Percentiles rank a stretch among this genome's conserved stretches.
These are phyloP conservation scores for Agriotes lineatus DNA, from an alignment of 2,888 invertebrate genomes.

Conservation along the genomic window DNA sequence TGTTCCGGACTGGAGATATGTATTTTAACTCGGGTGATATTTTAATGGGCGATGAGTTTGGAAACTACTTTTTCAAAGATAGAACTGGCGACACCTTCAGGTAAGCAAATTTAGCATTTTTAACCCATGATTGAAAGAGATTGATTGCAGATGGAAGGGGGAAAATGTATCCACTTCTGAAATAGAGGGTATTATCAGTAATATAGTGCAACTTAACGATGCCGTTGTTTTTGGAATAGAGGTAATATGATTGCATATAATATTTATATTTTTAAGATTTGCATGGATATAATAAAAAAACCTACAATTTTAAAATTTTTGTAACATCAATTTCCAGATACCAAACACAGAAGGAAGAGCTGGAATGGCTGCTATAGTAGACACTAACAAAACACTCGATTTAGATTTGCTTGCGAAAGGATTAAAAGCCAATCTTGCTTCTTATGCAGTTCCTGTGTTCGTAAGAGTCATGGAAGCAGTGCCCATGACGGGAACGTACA, in stretches of 20 bases:
- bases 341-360: constrained; percentile 87
- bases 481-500: constrained; percentile 91
- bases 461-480: constrained; percentile 82
- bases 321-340: constrained; percentile 71
- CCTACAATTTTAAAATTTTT: no score
- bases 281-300: no score
- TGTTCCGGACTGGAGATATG: constrained; percentile 86
- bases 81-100: constrained; percentile 87
- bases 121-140: no score
- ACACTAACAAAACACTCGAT: constrained; percentile 73
- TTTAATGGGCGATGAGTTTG: constrained; percentile 90
- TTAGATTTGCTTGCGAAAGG: constrained; percentile 73
- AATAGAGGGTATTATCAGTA: constrained; percentile 91
- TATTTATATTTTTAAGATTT: no score
- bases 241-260: constrained; percentile 69
- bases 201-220: constrained; percentile 76
- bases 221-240: constrained; percentile 94
- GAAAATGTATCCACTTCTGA: constrained; percentile 98
- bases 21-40: constrained; percentile 95
- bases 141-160: constrained; percentile 83
- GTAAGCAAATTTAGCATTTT: no score
- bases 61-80: constrained; percentile 94
- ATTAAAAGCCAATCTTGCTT: constrained; percentile 79
- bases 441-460: constrained; percentile 92
- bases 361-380: constrained; percentile 93